Evolutionary conservation across 2,888 invertebrate species (phyloP).

Genomic region (Oligia latruncula): DNA sequence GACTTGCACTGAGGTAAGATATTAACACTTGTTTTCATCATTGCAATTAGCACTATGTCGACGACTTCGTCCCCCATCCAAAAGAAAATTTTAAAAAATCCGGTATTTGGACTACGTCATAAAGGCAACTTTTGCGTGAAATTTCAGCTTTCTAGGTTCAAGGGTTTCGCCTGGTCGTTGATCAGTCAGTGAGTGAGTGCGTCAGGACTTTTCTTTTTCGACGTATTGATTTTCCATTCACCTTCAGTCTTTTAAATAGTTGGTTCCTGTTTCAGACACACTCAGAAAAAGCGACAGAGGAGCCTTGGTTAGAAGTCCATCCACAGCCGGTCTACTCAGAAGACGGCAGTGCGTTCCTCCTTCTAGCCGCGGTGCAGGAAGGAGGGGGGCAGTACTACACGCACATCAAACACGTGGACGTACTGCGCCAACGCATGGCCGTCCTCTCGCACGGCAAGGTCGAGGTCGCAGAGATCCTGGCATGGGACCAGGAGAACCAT

Average conservation of each 20-base stretch:
- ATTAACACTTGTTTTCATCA: not conserved
- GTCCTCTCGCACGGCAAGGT: conserved; percentile 96
- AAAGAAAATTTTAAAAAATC: not conserved
- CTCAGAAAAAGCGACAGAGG: conserved; percentile 95
- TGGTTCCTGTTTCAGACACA: conserved; percentile 90
- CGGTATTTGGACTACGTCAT: not conserved
- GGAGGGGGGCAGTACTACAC: conserved; percentile 96
- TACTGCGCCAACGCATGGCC: conserved; percentile 95
- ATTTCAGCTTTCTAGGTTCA: not conserved
- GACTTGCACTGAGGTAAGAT: conserved; percentile 95
- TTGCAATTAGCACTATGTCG: not conserved
- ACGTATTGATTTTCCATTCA: not conserved
- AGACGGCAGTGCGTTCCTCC: conserved; percentile 95
- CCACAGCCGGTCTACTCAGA: conserved; percentile 95
- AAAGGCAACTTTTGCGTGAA: not conserved
- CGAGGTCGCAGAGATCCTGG: conserved; percentile 95
- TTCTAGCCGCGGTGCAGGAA: conserved; percentile 95
- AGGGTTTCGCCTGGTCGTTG: not conserved
- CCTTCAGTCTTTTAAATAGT: not conserved
- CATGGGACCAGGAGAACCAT: conserved; percentile 96
- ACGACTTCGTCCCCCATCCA: not conserved
- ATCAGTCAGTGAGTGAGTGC: not conserved
- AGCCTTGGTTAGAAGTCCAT: conserved; percentile 96
- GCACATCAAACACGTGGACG: conserved; percentile 96
- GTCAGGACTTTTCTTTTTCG: not conserved